Evolutionary conservation across 2,797 vertebrate genomes (phyloP), one percentile per base, ranked within the genome.

Genomic region (Dendrocincla fuliginosa): DNA sequence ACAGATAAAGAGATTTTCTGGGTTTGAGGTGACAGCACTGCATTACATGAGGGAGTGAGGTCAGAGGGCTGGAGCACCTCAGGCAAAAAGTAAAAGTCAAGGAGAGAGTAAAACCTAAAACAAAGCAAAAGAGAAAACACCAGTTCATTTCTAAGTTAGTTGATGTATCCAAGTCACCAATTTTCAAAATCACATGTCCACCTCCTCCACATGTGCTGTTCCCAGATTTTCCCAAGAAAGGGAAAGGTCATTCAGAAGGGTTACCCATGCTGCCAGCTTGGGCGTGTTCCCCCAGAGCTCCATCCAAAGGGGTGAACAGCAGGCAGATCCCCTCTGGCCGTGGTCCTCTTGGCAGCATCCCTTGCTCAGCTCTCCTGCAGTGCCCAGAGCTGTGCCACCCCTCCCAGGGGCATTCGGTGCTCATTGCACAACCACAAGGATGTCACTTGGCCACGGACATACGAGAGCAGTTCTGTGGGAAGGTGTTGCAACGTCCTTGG

Each of bases 301-400:
- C 13, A 4, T 37, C 32, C 76, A 42, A 27, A 87, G 52, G 47
- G 50, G 16, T 61, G 75, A 47, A 5, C 7, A 2, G 49, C 63
- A 11, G 78, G 16, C 47, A 63, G 60, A 49, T 49, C 41, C 46
- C 6, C 1, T 5, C 11, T 0, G 7, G 23, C 70, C 0, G 0
- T 11, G 25, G 9, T 64, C 20, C 55, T 46, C 18, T 73, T 24
- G 35, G 57, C 73, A 84, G 53, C 53, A 18, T 49, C 64, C 65
- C 44, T 87, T 50, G 33, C 56, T 80, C 33, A 60, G 49, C 71
- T 67, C 13, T 32, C 55, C 49, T 17, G 42, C 16, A 42, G 32
- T 49, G 32, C 13, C 53, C 13, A 20, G 60, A 75, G 46, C 68
- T 63, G 6, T 17, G 5, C 75, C 52, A 24, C 19, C 47, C 60